Percentiles rank a stretch among this genome's conserved stretches.
phyloP scores from a whole-genome alignment of 2,797 vertebrate species.

The Vireo griseus region DNA sequence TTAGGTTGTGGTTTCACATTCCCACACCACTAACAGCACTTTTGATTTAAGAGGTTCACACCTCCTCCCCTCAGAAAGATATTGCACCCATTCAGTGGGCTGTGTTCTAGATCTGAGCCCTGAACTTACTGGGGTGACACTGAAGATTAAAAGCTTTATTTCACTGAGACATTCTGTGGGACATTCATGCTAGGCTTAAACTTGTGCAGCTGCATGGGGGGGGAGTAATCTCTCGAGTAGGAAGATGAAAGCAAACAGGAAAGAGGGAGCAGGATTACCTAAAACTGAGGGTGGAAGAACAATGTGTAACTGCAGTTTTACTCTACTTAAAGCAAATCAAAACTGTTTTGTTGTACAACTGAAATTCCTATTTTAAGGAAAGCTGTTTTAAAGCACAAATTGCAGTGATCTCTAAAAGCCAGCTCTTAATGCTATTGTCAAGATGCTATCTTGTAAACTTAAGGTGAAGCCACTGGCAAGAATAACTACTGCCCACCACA shows the following conservation, averaged over 20 bases:
- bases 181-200: neutral
- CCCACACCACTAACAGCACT: neutral
- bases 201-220: neutral
- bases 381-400: neutral
- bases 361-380: neutral
- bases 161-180: neutral
- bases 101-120: neutral
- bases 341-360: neutral
- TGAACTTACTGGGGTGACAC: neutral
- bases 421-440: neutral
- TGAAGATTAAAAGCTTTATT: neutral
- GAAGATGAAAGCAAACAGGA: conserved; percentile 30
- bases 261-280: neutral
- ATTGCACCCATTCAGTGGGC: neutral
- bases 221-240: neutral
- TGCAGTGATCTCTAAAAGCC: neutral
- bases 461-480: neutral
- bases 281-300: neutral
- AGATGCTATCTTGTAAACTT: neutral
- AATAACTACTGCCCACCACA: neutral
- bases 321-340: neutral
- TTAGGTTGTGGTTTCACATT: conserved; percentile 17
- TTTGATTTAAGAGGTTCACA: neutral
- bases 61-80: conserved; percentile 15
- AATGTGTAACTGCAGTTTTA: neutral